Evolutionary conservation across 2,797 vertebrate genomes (phyloP).

Genomic region (Eurystomus glaucurus): DNA sequence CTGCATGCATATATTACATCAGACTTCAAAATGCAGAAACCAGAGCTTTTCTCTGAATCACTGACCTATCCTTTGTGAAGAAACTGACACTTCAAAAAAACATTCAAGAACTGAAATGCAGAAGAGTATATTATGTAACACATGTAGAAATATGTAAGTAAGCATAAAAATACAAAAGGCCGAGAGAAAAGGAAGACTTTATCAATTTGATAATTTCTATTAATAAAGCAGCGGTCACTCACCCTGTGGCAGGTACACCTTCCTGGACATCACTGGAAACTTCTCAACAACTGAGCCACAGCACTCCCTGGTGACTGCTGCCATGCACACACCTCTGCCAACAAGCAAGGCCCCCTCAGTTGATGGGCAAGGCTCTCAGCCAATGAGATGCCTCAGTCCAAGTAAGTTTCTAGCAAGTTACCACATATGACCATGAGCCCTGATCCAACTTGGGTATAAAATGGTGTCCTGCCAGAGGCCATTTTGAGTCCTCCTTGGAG

Average conservation of each 20-base stretch:
- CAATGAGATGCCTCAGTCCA: no score
- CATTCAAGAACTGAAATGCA: background rate
- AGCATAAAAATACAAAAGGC: background rate
- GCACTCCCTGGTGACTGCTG: no score
- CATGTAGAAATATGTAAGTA: background rate
- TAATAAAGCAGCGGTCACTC: background rate
- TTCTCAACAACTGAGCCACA: no score
- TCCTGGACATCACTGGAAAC: no score
- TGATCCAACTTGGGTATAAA: background rate
- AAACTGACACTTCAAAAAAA: background rate
- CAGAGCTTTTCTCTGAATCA: slow-evolving; percentile 2
- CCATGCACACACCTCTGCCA: no score
- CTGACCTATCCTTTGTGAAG: background rate
- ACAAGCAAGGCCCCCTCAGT: no score
- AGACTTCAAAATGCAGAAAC: background rate
- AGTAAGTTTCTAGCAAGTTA: background rate
- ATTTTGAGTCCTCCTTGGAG: background rate
- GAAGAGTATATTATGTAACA: background rate
- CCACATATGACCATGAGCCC: background rate
- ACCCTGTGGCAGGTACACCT: background rate
- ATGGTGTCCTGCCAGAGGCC: background rate
- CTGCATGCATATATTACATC: background rate
- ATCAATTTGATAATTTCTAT: background rate
- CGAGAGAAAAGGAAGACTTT: background rate
- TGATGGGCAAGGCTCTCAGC: background rate